These are phyloP conservation scores for Gila robusta DNA, from an alignment of 2,797 vertebrate genomes.

Conservation along the genomic window DNA sequence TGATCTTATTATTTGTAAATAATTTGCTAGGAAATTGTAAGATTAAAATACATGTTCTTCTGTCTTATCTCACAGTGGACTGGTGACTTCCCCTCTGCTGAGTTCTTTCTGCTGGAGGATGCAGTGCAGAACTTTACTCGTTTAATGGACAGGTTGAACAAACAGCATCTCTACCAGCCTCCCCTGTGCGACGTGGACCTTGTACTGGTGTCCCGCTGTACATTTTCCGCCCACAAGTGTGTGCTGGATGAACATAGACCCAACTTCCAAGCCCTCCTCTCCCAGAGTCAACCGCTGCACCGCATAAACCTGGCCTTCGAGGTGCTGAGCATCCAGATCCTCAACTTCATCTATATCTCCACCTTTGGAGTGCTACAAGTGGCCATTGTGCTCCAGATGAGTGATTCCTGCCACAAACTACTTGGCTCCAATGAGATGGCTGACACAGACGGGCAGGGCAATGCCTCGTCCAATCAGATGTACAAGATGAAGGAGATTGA, in stretches of 20 bases:
- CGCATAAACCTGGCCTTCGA: conserved; percentile 91
- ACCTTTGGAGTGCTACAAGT: conserved; percentile 91
- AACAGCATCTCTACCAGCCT: conserved; percentile 95
- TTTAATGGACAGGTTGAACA: conserved; percentile 98
- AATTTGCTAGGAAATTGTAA: background rate
- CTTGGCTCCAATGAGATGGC: conserved; percentile 85
- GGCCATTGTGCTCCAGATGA: conserved; percentile 92
- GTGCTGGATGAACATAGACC: conserved; percentile 94
- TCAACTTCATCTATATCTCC: conserved; percentile 96
- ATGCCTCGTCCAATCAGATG: conserved; percentile 76
- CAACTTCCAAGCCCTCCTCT: conserved; percentile 95
- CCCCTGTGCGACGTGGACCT: conserved; percentile 96
- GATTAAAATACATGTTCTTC: conserved; percentile 1
- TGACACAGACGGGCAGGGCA: conserved; percentile 74
- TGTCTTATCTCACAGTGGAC: conserved; percentile 86
- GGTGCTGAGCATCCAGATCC: conserved; percentile 91
- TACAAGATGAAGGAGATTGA: conserved; percentile 90
- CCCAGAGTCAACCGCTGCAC: conserved; percentile 92
- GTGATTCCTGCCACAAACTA: conserved; percentile 92
- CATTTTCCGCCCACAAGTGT: conserved; percentile 93
- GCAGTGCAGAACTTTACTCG: conserved; percentile 92
- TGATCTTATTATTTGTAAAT: background rate
- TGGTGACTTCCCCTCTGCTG: conserved; percentile 90
- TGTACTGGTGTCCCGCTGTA: conserved; percentile 92
- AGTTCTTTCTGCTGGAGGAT: conserved; percentile 97